Percentiles rank a stretch among this genome's conserved stretches.
Conservation (phyloP, 1,140 invertebrate species). For the Hypsibius dujardini region DNA sequence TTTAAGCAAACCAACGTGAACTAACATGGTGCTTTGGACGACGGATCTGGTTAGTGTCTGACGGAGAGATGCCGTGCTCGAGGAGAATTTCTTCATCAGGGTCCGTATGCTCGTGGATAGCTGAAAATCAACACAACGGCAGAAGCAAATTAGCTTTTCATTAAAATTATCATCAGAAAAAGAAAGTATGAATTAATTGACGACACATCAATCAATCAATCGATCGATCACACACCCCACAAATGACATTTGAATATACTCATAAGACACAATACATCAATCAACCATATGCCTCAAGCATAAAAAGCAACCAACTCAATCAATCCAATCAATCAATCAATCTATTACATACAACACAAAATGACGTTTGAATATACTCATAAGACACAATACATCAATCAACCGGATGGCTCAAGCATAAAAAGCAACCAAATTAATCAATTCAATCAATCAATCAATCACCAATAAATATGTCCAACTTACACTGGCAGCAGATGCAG, state of each 20-base stretch:
- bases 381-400: background rate
- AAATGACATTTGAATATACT: too few relatives aligned
- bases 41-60: background rate
- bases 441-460: background rate
- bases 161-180: too few relatives aligned
- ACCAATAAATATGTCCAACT: background rate
- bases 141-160: background rate
- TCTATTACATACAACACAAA: too few relatives aligned
- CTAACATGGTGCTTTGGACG: background rate
- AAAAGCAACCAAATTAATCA: background rate
- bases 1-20: background rate
- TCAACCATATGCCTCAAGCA: background rate
- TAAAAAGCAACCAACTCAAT: background rate
- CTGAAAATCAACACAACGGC: background rate
- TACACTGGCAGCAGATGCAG: background rate
- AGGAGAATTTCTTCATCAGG: background rate
- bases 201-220: too few relatives aligned
- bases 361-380: too few relatives aligned
- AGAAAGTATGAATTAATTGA: too few relatives aligned
- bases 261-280: background rate
- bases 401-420: background rate
- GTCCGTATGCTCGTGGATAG: slow-evolving; percentile 3
- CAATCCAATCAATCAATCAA: background rate
- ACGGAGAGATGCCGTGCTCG: background rate
- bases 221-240: too few relatives aligned